phyloP scores from a whole-genome alignment of 2,113 vertebrate species.

The Cryptomyrus ogoouensis region DNA sequence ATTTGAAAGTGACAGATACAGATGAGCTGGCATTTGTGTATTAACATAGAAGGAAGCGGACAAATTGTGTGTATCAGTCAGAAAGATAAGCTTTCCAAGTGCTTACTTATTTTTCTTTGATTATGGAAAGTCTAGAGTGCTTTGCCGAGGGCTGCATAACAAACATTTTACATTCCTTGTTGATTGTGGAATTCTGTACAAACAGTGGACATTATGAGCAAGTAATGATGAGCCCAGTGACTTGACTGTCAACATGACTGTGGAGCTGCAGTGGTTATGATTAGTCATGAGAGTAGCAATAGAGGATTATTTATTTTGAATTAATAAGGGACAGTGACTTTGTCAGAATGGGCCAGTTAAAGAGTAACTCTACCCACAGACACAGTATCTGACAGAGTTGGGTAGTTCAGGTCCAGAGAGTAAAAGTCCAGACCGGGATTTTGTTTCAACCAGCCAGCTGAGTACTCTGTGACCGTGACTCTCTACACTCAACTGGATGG shows the following conservation, averaged over 20 bases:
- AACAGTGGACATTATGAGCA: neutral
- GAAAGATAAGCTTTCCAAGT: constrained; percentile 21
- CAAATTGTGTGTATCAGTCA: constrained; percentile 15
- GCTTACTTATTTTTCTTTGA: constrained; percentile 27
- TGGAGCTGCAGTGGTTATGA: neutral
- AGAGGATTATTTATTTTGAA: neutral
- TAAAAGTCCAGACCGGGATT: no score
- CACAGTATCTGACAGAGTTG: neutral
- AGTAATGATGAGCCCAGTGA: neutral
- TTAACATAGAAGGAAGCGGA: neutral
- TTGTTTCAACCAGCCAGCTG: no score
- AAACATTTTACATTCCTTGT: constrained; percentile 27
- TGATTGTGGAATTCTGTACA: constrained; percentile 27
- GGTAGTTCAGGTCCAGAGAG: no score
- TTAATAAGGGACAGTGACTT: neutral
- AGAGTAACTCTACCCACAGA: neutral
- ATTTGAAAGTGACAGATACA: neutral
- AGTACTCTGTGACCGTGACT: no score
- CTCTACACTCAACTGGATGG: no score
- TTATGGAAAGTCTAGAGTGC: constrained; percentile 29
- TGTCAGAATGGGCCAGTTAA: neutral
- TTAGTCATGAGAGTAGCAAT: neutral
- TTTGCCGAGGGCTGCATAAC: constrained; percentile 23
- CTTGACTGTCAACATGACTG: neutral
- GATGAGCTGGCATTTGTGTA: neutral